Evolutionary conservation across 1,140 invertebrate genomes (phyloP).

Genomic region (Adelges cooleyi): DNA sequence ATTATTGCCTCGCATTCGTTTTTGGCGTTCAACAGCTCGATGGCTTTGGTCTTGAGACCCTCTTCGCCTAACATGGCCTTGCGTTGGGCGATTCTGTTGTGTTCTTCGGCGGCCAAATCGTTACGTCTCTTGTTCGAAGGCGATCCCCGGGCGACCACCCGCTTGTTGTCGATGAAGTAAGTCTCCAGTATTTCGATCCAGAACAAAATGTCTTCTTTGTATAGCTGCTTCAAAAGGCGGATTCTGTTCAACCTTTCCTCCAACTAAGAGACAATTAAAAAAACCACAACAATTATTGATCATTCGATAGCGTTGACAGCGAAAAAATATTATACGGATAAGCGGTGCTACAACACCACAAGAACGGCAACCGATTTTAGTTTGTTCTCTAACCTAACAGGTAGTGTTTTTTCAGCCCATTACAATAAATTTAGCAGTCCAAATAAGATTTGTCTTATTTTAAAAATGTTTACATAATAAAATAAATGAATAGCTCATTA

Average conservation of each 20-base stretch:
- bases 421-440: no score
- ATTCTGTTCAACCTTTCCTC: constrained; percentile 60
- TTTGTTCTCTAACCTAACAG: no score
- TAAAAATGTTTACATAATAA: no score
- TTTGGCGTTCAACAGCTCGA: constrained; percentile 54
- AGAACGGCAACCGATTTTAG: no score
- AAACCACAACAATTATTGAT: neutral
- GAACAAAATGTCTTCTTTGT: constrained; percentile 50
- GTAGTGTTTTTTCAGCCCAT: no score
- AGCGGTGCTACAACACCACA: no score
- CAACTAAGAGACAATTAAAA: constrained; percentile 45
- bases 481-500: no score
- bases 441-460: no score
- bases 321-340: no score
- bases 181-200: constrained; percentile 60
- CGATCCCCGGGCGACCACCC: constrained; percentile 43
- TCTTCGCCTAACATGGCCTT: constrained; percentile 49
- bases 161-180: constrained; percentile 54
- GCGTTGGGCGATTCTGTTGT: constrained; percentile 52
- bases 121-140: constrained; percentile 49
- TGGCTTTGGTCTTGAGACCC: constrained; percentile 53
- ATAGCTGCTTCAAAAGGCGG: constrained; percentile 48
- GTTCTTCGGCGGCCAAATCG: constrained; percentile 52
- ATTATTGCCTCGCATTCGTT: constrained; percentile 57
- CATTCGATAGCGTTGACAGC: no score